phyloP scores from a whole-genome alignment of 2,888 invertebrate genomes.

The Orchestes rusci region DNA sequence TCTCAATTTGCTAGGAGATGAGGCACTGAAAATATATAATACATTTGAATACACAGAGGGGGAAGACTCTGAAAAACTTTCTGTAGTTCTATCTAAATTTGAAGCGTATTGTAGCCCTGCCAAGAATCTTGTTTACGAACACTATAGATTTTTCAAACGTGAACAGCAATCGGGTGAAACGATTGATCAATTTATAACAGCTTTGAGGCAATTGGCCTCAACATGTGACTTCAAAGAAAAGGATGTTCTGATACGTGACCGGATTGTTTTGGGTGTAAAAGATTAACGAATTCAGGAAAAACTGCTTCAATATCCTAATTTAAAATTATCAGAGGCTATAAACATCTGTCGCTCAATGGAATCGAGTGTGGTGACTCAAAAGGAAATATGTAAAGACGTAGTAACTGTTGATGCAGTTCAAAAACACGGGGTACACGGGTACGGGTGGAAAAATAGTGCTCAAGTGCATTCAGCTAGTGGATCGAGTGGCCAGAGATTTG shows the following conservation, averaged over 20 bases:
- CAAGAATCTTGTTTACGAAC: constrained; percentile 26
- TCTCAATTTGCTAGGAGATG: constrained; percentile 25
- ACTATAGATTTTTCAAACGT: constrained; percentile 25
- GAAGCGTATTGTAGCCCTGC: constrained; percentile 21
- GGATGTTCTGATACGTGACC: constrained; percentile 1
- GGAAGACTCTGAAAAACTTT: constrained; percentile 16
- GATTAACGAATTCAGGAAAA: constrained; percentile 17
- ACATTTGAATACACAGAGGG: constrained; percentile 21
- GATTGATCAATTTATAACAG: neutral
- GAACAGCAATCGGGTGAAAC: constrained; percentile 2
- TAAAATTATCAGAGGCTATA: constrained; percentile 15
- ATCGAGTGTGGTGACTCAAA: too few relatives aligned
- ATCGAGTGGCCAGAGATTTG: too few relatives aligned
- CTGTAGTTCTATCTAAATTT: constrained; percentile 15
- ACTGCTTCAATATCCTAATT: constrained; percentile 13
- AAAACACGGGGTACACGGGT: too few relatives aligned
- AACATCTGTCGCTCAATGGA: constrained; percentile 18
- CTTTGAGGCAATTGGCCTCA: neutral
- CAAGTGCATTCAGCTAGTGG: too few relatives aligned
- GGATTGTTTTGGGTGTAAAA: constrained; percentile 16
- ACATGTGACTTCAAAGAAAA: constrained; percentile 4
- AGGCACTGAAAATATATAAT: constrained; percentile 23
- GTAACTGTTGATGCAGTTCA: neutral
- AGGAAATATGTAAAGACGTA: too few relatives aligned
- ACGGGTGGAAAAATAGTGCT: too few relatives aligned